Evolutionary conservation across 2,113 vertebrate genomes (phyloP).

Genomic region (Myrmophylax atrothorax): DNA sequence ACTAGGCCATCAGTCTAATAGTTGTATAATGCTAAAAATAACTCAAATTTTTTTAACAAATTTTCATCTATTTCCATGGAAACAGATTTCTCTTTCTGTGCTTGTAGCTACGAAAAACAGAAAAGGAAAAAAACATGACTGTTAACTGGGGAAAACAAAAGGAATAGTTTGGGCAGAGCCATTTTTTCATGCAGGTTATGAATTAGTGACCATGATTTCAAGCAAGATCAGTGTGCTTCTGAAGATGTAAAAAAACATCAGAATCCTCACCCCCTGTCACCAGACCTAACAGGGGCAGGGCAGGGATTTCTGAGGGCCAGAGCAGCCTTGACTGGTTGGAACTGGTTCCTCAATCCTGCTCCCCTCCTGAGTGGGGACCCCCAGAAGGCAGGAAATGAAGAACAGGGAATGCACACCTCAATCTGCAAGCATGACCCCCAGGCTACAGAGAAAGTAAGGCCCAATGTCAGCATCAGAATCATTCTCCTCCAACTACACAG

Average conservation of each 20-base stretch:
- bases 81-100: background rate
- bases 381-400: fast-evolving
- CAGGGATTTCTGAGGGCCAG: background rate
- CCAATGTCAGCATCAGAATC: background rate
- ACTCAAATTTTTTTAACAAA: background rate
- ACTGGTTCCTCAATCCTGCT: background rate
- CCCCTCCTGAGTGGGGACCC: fast-evolving
- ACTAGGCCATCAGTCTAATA: background rate
- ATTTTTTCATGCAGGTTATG: background rate
- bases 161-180: background rate
- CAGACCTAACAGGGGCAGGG: background rate
- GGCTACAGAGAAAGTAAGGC: background rate
- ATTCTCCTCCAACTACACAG: background rate
- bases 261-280: fast-evolving
- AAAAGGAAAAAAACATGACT: background rate
- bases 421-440: background rate
- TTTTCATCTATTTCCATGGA: background rate
- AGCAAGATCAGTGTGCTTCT: background rate
- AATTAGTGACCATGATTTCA: background rate
- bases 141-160: background rate
- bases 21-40: background rate
- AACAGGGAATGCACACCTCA: background rate
- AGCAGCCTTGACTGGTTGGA: fast-evolving
- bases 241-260: background rate
- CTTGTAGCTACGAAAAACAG: background rate